These are phyloP conservation scores for Liopterus haemorrhoidalis DNA, from an alignment of 2,888 invertebrate genomes.

Conservation along the genomic window DNA sequence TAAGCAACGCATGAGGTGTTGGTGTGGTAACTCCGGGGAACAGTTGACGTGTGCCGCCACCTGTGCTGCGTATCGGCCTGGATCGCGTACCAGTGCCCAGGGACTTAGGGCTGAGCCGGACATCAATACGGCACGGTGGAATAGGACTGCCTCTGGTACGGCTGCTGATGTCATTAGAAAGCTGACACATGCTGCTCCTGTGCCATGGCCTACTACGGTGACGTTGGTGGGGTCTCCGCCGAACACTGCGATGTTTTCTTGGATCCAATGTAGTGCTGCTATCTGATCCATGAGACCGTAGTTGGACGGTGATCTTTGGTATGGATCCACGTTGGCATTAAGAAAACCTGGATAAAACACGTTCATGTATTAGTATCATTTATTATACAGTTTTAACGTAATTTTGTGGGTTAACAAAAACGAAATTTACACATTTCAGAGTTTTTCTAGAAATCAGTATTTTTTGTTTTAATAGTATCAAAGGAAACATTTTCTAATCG, in stretches of 20 bases:
- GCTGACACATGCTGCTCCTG: constrained; percentile 93
- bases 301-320: constrained; percentile 82
- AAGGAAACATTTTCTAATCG: constrained; percentile 22
- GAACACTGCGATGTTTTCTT: constrained; percentile 90
- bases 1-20: constrained; percentile 73
- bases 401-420: background rate
- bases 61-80: constrained; percentile 70
- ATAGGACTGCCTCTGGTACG: constrained; percentile 82
- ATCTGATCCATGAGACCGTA: constrained; percentile 98
- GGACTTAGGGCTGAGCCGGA: constrained; percentile 86
- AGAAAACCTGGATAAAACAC: constrained; percentile 66
- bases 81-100: constrained; percentile 78
- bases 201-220: constrained; percentile 91
- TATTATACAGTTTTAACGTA: background rate
- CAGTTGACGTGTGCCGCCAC: constrained; percentile 83
- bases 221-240: constrained; percentile 92
- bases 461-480: constrained; percentile 17
- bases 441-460: background rate
- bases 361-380: constrained; percentile 4
- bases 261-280: constrained; percentile 92
- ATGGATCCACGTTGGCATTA: constrained; percentile 82
- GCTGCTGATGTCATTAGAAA: constrained; percentile 90
- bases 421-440: background rate
- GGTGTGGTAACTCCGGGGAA: constrained; percentile 68
- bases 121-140: constrained; percentile 85